Conservation (phyloP, 2,888 invertebrate genomes). For the Agriopis leucophaearia region DNA sequence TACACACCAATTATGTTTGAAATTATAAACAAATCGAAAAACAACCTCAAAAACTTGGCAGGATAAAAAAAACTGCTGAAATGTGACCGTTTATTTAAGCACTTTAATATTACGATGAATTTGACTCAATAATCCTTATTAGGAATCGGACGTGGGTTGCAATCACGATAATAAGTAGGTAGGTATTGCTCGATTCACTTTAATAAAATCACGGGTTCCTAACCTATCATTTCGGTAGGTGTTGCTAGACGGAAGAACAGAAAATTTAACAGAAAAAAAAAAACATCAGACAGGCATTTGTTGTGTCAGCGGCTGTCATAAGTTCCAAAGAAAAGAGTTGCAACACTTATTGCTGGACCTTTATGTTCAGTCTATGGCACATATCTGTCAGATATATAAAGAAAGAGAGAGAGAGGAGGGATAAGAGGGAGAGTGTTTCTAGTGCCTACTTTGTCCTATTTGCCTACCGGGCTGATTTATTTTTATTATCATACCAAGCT, state of each 20-base stretch:
- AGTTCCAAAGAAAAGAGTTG: too few species aligned
- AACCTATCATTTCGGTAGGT: constrained; percentile 29
- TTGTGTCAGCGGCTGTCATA: too few species aligned
- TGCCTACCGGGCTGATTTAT: too few species aligned
- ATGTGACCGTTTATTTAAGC: constrained; percentile 30
- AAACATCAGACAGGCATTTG: too few species aligned
- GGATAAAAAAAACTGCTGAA: constrained; percentile 28
- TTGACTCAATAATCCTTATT: constrained; percentile 42
- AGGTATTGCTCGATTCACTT: constrained; percentile 45
- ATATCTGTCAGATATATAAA: too few species aligned
- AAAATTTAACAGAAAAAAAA: background rate
- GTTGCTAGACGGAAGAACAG: constrained; percentile 16
- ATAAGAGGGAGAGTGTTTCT: too few species aligned
- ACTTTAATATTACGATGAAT: constrained; percentile 30
- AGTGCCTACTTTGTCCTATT: too few species aligned
- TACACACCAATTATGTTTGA: background rate
- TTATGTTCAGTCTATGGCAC: too few species aligned
- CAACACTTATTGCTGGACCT: too few species aligned
- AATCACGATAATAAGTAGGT: constrained; percentile 49
- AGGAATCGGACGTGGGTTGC: constrained; percentile 42
- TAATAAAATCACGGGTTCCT: constrained; percentile 34
- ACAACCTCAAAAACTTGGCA: constrained; percentile 15
- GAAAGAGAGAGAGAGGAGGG: too few species aligned
- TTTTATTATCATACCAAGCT: too few species aligned
- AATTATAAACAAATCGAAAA: background rate